Conservation (phyloP, 2,113 vertebrate genomes). For the Paraplagusia blochii region DNA sequence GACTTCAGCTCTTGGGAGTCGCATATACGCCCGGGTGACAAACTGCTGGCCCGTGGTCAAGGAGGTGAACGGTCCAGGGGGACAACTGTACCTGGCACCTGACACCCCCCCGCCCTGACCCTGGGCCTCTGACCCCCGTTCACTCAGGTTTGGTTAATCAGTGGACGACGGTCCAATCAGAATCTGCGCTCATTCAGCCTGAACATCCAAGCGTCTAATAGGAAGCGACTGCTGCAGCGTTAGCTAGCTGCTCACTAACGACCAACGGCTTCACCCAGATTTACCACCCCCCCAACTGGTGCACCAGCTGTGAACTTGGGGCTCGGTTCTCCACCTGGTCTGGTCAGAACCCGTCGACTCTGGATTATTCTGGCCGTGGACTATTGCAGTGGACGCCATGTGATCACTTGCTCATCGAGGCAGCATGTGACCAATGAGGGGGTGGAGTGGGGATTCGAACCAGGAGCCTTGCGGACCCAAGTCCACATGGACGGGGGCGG, state of each 20-base stretch:
- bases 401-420: constrained; percentile 80
- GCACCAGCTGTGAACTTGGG: too few relatives aligned
- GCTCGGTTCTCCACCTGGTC: too few relatives aligned
- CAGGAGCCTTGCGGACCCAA: constrained; percentile 36
- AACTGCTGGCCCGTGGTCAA: constrained; percentile 32
- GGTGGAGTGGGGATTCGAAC: background rate
- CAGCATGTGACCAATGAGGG: constrained; percentile 79
- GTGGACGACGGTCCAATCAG: too few relatives aligned
- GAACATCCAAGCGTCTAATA: constrained; percentile 74
- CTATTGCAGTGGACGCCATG: too few relatives aligned
- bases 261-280: constrained; percentile 54
- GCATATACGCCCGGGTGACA: constrained; percentile 17
- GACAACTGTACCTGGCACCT: too few relatives aligned
- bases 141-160: too few relatives aligned
- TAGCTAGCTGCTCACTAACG: constrained; percentile 69
- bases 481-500: too few relatives aligned
- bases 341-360: too few relatives aligned
- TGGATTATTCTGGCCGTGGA: too few relatives aligned
- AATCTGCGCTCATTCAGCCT: constrained; percentile 73
- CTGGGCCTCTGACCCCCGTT: too few relatives aligned
- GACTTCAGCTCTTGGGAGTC: constrained; percentile 51
- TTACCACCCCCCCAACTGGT: too few relatives aligned
- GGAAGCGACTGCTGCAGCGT: constrained; percentile 69
- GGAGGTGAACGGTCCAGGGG: constrained; percentile 34
- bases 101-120: too few relatives aligned